These are phyloP conservation scores for Dinomys branickii DNA, from an alignment of 2,113 vertebrate genomes.

Conservation along the genomic window DNA sequence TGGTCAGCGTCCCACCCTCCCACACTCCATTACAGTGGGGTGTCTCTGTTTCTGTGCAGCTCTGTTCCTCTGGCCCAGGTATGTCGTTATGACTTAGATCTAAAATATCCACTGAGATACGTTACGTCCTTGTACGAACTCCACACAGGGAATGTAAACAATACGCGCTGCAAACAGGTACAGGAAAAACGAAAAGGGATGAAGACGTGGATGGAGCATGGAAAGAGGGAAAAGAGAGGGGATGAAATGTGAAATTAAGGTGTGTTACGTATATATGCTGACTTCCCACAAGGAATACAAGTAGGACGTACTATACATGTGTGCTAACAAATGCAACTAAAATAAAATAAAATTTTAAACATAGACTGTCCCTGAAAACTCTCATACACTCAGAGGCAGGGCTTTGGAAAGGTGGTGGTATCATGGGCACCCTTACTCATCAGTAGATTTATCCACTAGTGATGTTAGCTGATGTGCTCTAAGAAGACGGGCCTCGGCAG, in stretches of 20 bases:
- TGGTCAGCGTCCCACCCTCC: neutral
- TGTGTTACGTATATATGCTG: neutral
- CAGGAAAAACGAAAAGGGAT: neutral
- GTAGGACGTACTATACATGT: neutral
- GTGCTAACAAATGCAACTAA: neutral
- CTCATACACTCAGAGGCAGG: neutral
- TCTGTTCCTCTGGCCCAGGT: neutral
- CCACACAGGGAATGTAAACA: neutral
- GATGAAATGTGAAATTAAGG: neutral
- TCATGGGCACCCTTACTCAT: neutral
- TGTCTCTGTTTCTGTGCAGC: neutral
- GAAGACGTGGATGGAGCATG: neutral
- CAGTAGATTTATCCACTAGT: neutral
- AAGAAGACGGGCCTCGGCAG: neutral
- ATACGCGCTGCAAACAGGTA: neutral
- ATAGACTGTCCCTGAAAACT: neutral
- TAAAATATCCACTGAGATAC: neutral
- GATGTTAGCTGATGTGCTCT: neutral
- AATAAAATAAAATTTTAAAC: neutral
- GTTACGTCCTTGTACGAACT: neutral
- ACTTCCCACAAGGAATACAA: neutral
- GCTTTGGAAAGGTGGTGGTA: neutral
- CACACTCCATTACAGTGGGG: neutral
- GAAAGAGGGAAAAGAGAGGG: neutral
- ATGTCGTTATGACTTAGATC: neutral